Percentiles rank a stretch among this genome's conserved stretches.
These are phyloP conservation scores for Ornithoptera alexandrae DNA, from an alignment of 2,888 invertebrate genomes.

Conservation along the genomic window DNA sequence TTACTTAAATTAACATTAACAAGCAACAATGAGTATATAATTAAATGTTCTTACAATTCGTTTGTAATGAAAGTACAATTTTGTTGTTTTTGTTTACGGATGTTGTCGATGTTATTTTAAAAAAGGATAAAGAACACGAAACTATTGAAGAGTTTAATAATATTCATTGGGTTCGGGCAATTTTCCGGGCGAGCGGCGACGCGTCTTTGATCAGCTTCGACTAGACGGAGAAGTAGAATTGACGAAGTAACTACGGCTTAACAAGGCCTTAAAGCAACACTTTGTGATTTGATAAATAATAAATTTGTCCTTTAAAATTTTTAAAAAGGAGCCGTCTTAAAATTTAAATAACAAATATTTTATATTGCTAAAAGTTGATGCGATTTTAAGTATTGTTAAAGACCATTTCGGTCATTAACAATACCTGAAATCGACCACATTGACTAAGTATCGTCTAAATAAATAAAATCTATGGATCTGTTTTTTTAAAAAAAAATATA, in stretches of 20 bases:
- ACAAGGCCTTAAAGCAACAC: conserved; percentile 44
- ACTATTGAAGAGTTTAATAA: conserved; percentile 78
- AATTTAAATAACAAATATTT: no score
- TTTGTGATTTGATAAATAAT: conserved; percentile 36
- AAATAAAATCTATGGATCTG: no score
- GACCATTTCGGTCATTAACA: no score
- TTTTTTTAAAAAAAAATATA: no score
- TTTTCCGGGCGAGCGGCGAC: conserved; percentile 73
- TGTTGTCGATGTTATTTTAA: conserved; percentile 45
- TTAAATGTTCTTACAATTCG: neutral
- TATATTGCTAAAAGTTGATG: neutral
- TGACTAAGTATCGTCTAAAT: no score
- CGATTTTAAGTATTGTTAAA: neutral
- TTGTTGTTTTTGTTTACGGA: conserved; percentile 14
- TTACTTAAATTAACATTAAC: no score
- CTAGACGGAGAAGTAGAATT: conserved; percentile 64
- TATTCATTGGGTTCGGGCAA: conserved; percentile 79
- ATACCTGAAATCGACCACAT: no score
- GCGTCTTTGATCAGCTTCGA: conserved; percentile 75
- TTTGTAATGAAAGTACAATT: neutral
- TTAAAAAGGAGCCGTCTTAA: neutral
- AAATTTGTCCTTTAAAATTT: conserved; percentile 5
- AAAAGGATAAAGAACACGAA: conserved; percentile 67
- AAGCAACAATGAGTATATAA: neutral
- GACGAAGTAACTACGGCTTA: conserved; percentile 55